phyloP scores from a whole-genome alignment of 2,113 vertebrate genomes.

The Anser brachyrhynchus region DNA sequence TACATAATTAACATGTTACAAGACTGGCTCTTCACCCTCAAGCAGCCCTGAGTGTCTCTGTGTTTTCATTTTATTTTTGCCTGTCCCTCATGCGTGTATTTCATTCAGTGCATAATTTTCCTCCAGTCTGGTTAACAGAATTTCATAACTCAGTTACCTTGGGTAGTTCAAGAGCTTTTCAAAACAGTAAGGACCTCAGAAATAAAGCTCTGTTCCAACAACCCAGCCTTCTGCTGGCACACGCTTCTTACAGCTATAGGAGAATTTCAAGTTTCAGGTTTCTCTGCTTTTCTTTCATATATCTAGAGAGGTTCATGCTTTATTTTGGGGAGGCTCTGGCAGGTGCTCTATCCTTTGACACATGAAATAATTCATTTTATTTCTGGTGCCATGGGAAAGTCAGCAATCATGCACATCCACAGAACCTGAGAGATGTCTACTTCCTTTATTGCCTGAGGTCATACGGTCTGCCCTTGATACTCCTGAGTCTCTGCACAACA shows the following conservation, averaged over 20 bases:
- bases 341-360: neutral
- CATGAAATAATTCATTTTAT: neutral
- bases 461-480: neutral
- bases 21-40: neutral
- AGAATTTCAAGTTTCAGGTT: neutral
- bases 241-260: fast-evolving
- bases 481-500: neutral
- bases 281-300: neutral
- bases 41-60: neutral
- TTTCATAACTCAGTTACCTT: neutral
- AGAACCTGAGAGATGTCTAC: neutral
- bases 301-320: neutral
- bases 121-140: neutral
- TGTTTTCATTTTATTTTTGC: neutral
- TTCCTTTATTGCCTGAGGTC: neutral
- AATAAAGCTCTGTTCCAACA: neutral
- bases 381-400: neutral
- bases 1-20: neutral
- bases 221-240: neutral
- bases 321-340: neutral
- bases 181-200: neutral
- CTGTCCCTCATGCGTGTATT: neutral
- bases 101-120: neutral
- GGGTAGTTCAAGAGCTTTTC: neutral
- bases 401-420: neutral